Conservation (phyloP, 2,797 vertebrate species). For the Betta splendens region DNA sequence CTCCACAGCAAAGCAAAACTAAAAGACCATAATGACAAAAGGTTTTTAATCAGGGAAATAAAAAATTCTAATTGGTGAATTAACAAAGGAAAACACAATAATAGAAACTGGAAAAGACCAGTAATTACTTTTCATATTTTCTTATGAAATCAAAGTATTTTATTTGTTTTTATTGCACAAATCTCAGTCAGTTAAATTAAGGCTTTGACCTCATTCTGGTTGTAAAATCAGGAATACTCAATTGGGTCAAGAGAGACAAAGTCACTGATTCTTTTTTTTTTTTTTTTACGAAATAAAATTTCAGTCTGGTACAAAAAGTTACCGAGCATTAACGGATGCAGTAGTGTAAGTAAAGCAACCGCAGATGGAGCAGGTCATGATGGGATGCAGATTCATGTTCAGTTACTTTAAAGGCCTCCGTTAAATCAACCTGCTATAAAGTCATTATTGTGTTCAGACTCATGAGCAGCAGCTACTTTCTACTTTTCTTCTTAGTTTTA, state of each 20-base stretch:
- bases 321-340: too few relatives aligned
- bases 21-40: not conserved
- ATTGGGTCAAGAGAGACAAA: not conserved
- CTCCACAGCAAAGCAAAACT: not conserved
- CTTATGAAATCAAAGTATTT: not conserved
- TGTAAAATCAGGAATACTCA: not conserved
- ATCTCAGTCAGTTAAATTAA: constrained; percentile 25
- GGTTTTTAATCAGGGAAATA: not conserved
- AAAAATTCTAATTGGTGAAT: not conserved
- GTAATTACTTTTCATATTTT: not conserved
- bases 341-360: too few relatives aligned
- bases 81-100: not conserved
- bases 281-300: not conserved
- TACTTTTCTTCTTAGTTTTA: too few relatives aligned
- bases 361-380: too few relatives aligned
- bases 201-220: constrained; percentile 8
- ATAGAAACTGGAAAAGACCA: not conserved
- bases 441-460: too few relatives aligned
- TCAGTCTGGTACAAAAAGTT: not conserved
- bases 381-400: too few relatives aligned
- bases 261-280: not conserved
- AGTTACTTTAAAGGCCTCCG: too few relatives aligned
- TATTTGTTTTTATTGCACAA: constrained; percentile 16
- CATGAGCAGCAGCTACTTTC: too few relatives aligned
- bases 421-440: too few relatives aligned